Evolutionary conservation across 2,797 vertebrate species (phyloP).

Genomic region (Podarcis siculus): DNA sequence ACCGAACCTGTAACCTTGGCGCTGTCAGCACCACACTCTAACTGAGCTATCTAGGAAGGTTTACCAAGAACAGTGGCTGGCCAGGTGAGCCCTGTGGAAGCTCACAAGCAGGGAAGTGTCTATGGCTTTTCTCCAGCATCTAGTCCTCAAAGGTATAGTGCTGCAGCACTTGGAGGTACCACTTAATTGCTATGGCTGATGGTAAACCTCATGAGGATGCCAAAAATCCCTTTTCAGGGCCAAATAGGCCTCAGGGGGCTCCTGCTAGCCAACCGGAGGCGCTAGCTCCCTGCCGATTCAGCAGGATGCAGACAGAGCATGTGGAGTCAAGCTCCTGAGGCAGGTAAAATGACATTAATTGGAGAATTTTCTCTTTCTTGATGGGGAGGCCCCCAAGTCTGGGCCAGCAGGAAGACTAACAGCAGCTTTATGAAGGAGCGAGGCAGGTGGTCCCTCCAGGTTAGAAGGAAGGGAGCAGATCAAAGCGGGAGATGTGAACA

Average conservation of each 20-base stretch:
- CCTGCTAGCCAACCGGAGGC: background rate
- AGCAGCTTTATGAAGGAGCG: slow-evolving; percentile 4
- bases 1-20: too few species aligned
- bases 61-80: too few species aligned
- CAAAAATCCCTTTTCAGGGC: background rate
- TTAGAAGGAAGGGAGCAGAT: slow-evolving; percentile 3
- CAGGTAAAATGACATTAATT: background rate
- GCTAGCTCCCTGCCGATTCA: background rate
- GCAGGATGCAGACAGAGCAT: background rate
- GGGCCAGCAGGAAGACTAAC: background rate
- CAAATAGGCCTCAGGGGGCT: too few species aligned
- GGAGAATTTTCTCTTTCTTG: background rate
- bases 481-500: background rate
- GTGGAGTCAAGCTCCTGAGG: background rate
- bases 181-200: background rate
- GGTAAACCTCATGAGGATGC: background rate
- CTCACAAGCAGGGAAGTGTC: too few species aligned
- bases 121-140: background rate
- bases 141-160: background rate
- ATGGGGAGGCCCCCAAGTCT: background rate
- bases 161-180: background rate
- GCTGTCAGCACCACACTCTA: too few species aligned
- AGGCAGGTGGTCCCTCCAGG: slow-evolving; percentile 5
- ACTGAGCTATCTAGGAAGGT: too few species aligned
- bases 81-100: too few species aligned